Percentiles rank a stretch among this genome's conserved stretches.
phyloP scores from a whole-genome alignment of 2,797 vertebrate species.

The Natrix natrix region DNA sequence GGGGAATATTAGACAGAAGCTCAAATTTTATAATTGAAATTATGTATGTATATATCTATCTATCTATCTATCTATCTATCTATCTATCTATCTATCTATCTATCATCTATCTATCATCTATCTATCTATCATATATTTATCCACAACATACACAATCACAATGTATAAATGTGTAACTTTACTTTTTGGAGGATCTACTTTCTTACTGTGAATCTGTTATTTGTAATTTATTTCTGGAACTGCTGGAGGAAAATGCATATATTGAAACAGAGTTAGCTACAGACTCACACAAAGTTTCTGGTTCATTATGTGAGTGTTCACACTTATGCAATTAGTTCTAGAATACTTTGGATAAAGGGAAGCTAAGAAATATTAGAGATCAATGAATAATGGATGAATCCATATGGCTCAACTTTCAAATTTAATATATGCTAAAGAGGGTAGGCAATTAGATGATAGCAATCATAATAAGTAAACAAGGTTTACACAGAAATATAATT shows the following conservation, averaged over 20 bases:
- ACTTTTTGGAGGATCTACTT: not conserved
- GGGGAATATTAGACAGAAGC: not conserved
- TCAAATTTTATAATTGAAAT: not conserved
- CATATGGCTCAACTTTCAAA: not conserved
- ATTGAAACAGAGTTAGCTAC: constrained; percentile 19
- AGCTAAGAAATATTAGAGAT: not conserved
- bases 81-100: not conserved
- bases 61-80: not conserved
- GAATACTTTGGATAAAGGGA: not conserved
- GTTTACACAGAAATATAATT: not conserved
- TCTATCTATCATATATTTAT: not conserved
- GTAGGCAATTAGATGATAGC: not conserved
- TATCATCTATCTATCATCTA: too few species aligned
- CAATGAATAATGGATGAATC: not conserved
- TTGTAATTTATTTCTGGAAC: not conserved
- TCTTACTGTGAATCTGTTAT: not conserved
- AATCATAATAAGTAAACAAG: not conserved
- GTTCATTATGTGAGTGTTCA: not conserved
- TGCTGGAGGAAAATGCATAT: not conserved
- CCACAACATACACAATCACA: not conserved
- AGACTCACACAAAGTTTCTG: not conserved
- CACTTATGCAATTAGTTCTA: not conserved
- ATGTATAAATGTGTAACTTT: not conserved
- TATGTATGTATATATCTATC: too few species aligned
- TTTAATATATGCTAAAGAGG: not conserved